A percentile compares a stretch with the other conserved stretches of the same genome.
These are phyloP conservation scores for Anguilla pacifica DNA, from an alignment of 2,797 vertebrate genomes.

Conservation along the genomic window DNA sequence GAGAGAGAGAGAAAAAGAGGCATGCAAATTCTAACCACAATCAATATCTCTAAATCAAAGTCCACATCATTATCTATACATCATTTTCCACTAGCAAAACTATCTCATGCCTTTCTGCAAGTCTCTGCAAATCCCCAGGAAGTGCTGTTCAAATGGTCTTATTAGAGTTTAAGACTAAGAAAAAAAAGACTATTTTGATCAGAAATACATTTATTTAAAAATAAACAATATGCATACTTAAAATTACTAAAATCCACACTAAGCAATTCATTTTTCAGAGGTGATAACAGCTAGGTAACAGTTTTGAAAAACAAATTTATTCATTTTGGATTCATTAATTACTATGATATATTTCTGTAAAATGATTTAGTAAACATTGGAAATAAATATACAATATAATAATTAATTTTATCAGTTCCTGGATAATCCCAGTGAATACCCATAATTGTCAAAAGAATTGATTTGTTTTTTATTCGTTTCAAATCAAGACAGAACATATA, in stretches of 20 bases:
- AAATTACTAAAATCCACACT: not conserved
- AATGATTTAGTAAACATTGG: not conserved
- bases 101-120: conserved; percentile 29
- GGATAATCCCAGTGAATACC: not conserved
- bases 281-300: not conserved
- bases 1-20: not conserved
- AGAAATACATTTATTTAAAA: not conserved
- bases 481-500: not conserved
- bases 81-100: conserved; percentile 61
- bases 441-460: not conserved
- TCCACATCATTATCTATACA: conserved; percentile 61
- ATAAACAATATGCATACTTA: too few relatives aligned
- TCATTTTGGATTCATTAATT: not conserved
- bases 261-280: not conserved
- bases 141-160: not conserved
- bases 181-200: not conserved
- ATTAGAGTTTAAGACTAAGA: not conserved
- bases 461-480: not conserved
- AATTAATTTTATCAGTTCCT: not conserved
- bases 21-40: conserved; percentile 42
- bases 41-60: conserved; percentile 45
- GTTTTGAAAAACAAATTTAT: not conserved
- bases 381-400: not conserved
- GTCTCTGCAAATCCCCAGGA: conserved; percentile 21
- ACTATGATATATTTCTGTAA: not conserved